Percentiles rank a stretch among this genome's conserved stretches.
These are phyloP conservation scores for Tragelaphus strepsiceros DNA, from an alignment of 2,113 vertebrate species.

Conservation along the genomic window DNA sequence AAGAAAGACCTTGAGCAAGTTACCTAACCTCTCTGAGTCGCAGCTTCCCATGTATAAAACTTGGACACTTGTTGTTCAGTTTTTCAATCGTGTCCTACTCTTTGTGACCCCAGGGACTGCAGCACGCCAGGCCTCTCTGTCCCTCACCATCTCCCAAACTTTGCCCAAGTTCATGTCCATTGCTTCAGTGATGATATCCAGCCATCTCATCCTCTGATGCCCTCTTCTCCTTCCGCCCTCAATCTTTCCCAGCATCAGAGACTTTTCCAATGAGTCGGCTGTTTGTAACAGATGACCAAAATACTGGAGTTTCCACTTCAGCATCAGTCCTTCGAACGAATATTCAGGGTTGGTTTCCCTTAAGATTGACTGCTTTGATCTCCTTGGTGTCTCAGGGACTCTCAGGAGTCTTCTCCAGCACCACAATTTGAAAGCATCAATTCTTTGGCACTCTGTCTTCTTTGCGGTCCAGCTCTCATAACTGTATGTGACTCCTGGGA, in stretches of 20 bases:
- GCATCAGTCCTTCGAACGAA: not conserved
- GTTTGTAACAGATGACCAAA: not conserved
- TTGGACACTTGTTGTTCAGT: not conserved
- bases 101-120: not conserved
- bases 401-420: not conserved
- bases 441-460: not conserved
- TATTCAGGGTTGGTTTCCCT: not conserved
- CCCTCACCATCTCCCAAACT: not conserved
- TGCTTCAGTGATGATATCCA: not conserved
- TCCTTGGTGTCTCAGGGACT: not conserved
- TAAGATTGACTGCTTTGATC: not conserved
- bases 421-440: not conserved
- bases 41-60: not conserved
- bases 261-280: not conserved
- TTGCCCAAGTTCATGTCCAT: not conserved
- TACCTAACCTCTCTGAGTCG: not conserved
- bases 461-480: not conserved
- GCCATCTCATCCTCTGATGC: not conserved
- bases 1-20: not conserved
- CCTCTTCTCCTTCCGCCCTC: not conserved
- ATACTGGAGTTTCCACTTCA: not conserved
- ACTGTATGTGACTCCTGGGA: not conserved
- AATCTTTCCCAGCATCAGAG: not conserved
- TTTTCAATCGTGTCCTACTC: accelerated
- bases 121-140: not conserved